phyloP scores from a whole-genome alignment of 2,797 vertebrate species.

The Pipistrellus pipistrellus region DNA sequence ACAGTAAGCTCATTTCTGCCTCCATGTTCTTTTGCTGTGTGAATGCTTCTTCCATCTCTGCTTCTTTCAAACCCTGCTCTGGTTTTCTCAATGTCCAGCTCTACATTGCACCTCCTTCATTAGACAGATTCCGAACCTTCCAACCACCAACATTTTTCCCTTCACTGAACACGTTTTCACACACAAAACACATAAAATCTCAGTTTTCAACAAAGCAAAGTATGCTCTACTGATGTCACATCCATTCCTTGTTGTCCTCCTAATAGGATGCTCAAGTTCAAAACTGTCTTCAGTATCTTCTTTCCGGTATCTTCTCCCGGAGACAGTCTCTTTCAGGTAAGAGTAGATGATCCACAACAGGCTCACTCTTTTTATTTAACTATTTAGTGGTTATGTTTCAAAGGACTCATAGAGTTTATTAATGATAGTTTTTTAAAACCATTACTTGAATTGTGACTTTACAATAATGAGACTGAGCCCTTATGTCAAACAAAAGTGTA shows the following conservation, averaged over 20 bases:
- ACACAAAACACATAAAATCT: not conserved
- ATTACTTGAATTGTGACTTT: not conserved
- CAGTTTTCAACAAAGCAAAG: not conserved
- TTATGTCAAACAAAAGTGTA: slow-evolving; percentile 1
- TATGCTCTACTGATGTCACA: not conserved
- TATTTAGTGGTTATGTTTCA: not conserved
- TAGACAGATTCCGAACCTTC: not conserved
- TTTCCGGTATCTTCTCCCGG: not conserved
- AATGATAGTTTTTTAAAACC: not conserved
- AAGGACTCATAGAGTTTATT: not conserved
- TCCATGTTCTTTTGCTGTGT: not conserved
- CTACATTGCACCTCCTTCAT: not conserved
- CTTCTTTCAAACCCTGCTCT: not conserved
- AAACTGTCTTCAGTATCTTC: not conserved
- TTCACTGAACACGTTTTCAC: not conserved
- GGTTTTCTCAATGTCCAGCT: not conserved
- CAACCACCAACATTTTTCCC: not conserved
- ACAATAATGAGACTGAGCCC: not conserved
- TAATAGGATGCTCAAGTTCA: not conserved
- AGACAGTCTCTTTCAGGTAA: slow-evolving; percentile 6
- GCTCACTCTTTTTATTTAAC: not conserved
- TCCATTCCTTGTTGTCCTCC: not conserved
- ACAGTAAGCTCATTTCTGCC: not conserved
- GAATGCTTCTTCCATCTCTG: not conserved
- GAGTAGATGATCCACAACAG: not conserved